Conservation (phyloP, 2,888 invertebrate genomes). For the Polietes domitor region DNA sequence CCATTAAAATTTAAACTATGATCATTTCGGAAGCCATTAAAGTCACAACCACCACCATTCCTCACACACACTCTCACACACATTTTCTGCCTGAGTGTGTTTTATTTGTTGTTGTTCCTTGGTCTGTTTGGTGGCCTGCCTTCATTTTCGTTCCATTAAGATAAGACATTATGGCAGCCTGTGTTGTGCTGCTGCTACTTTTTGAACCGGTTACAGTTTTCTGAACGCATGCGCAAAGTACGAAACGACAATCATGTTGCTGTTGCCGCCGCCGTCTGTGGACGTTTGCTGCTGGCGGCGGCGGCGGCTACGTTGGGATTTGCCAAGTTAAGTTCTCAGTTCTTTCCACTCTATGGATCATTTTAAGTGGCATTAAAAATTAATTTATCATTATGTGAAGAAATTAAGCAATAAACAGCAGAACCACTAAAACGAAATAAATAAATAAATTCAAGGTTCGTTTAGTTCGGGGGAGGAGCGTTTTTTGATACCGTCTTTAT, state of each 20-base stretch:
- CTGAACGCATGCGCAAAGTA: conserved; percentile 63
- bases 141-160: conserved; percentile 61
- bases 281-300: background rate
- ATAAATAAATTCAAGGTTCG: background rate
- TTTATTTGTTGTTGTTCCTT: conserved; percentile 33
- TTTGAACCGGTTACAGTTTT: conserved; percentile 57
- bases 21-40: conserved; percentile 81
- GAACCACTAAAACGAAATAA: background rate
- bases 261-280: background rate
- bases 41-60: conserved; percentile 76
- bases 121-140: conserved; percentile 27
- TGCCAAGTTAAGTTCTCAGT: conserved; percentile 17
- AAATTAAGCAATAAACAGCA: conserved; percentile 38
- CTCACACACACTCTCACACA: conserved; percentile 11
- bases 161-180: conserved; percentile 66
- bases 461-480: conserved; percentile 5
- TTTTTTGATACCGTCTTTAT: background rate
- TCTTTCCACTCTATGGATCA: conserved; percentile 39
- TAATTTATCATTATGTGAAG: conserved; percentile 45
- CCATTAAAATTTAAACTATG: conserved; percentile 79
- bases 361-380: conserved; percentile 49
- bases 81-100: conserved; percentile 5
- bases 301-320: background rate
- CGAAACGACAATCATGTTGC: conserved; percentile 18
- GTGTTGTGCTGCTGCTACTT: conserved; percentile 40